Evolutionary conservation across 2,797 vertebrate genomes (phyloP), one percentile per base, ranked within the genome.

Genomic region (Distichodus sexfasciatus): DNA sequence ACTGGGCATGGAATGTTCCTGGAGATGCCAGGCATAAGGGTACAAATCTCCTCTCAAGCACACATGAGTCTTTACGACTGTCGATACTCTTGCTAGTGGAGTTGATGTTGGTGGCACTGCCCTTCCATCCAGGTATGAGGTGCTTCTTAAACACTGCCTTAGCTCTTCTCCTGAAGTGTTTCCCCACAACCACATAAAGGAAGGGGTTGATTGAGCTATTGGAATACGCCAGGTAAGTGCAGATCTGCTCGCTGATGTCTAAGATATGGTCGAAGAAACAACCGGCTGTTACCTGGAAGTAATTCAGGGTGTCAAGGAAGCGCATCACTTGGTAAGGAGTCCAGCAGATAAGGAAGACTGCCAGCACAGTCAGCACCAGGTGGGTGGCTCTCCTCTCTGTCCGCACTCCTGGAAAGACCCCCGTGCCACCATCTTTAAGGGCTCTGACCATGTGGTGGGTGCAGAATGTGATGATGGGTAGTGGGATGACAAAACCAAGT

Each of bases 181-280:
- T 94, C 38, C 95, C 95, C 0, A 96, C 91, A 0, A 96, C 88
- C 28, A 94, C 92, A 0, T 94, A 95, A 6, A 96, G 71, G 59
- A 95, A 76, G 0, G 95, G 95, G 81, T 96, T 97, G 28, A 96
- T 76, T 24, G 93, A 91, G 79, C 95, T 95, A 87, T 96, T 94
- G 79, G 90, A 91, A 17, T 88, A 95, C 5, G 82, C 90, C 12
- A 91, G 72, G 50, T 89, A 94, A 0, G 76, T 73, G 10, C 87
- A 76, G 43, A 94, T 40, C 79, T 96, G 90, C 0, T 84, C 88
- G 51, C 88, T 2, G 3, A 94, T n/a, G 1, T 91, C 87, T 4
- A 93, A 61, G 1, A 82, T 1, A 0, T 80, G 48, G 15, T 66
- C 67, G 33, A 75, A 76, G 23, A 81, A 26, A 74, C 95, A 96